Evolutionary conservation across 2,113 vertebrate species (phyloP), one percentile per base, ranked within the genome.

Genomic region (Megaptera novaeangliae): DNA sequence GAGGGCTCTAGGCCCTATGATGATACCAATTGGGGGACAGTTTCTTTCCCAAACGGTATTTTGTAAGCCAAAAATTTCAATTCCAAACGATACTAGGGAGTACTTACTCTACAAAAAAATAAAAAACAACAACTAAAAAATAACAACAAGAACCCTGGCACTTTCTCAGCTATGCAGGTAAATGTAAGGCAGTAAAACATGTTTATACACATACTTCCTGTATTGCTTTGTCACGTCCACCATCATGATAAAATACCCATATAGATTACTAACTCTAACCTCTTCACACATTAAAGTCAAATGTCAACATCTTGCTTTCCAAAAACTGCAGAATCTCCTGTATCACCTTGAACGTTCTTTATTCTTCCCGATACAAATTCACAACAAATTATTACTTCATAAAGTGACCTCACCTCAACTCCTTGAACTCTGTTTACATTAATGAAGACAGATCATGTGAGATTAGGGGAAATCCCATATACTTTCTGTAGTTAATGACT

Each of bases 381-480:
- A 78, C 75, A 86, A 89, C 77, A 91, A 94, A 88, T 63, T 29
- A 93, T 96, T 89, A 90, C 91, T 94, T 96, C 94, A 95, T 71
- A n/a, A 89, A 86, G 15, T 97, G 94, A 97, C 72, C 57, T 97
- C 95, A 97, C 36, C 82, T n/a, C 66, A 96, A 88, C 94, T 89
- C 86, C 61, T 93, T 96, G 89, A 96, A 97, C 95, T 95, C 86
- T 82, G 59, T 52, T 49, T 81, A 82, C 20, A 29, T 55, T 64
- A 68, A 83, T 77, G 36, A 94, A 92, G 86, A n/a, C 61, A 92
- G 27, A 74, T 96, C 66, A 96, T 74, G 46, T 95, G 80, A 96
- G 49, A 96, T 17, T 82, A 86, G 95, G 96, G 96, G 92, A 96
- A 97, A 95, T 91, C 96, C 95, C 95, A 96, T 96, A 83, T 74